Conservation (phyloP, 2,888 invertebrate species). For the Charanyca ferruginea region DNA sequence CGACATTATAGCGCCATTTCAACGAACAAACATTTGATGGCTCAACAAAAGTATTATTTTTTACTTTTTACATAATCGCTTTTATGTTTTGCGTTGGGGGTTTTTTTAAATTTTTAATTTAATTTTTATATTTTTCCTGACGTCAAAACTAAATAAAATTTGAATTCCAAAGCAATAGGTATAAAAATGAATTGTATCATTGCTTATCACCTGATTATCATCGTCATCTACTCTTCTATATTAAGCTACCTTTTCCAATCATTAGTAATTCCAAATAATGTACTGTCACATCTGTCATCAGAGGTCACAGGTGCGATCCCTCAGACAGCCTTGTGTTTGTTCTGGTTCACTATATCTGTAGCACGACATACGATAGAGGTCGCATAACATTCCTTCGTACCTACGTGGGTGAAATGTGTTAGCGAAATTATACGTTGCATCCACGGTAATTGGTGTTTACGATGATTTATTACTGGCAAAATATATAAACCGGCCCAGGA, state of each 20-base stretch:
- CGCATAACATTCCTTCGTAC: not conserved
- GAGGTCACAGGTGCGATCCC: constrained; percentile 49
- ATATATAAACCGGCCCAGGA: too few relatives aligned
- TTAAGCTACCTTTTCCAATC: constrained; percentile 8
- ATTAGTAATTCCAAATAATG: constrained; percentile 14
- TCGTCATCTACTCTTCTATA: rapidly evolving
- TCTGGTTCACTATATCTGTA: constrained; percentile 28
- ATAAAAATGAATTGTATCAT: not conserved
- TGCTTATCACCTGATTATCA: not conserved
- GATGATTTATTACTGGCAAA: constrained; percentile 3
- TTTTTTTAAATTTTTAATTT: too few relatives aligned
- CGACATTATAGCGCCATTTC: too few relatives aligned
- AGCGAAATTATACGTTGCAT: constrained; percentile 15
- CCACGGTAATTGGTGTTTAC: not conserved
- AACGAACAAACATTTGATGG: too few relatives aligned
- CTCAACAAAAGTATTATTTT: too few relatives aligned
- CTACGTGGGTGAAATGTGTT: not conserved
- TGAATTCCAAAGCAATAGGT: too few relatives aligned
- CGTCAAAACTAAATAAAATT: too few relatives aligned
- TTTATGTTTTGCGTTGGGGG: too few relatives aligned
- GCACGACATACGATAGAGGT: constrained; percentile 28
- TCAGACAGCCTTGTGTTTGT: constrained; percentile 56
- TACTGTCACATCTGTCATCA: constrained; percentile 41
- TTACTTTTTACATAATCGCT: too few relatives aligned
- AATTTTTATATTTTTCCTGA: too few relatives aligned